Percentiles rank a stretch among this genome's conserved stretches.
Conservation (phyloP, 2,797 vertebrate species). For the Myotis daubentonii region DNA sequence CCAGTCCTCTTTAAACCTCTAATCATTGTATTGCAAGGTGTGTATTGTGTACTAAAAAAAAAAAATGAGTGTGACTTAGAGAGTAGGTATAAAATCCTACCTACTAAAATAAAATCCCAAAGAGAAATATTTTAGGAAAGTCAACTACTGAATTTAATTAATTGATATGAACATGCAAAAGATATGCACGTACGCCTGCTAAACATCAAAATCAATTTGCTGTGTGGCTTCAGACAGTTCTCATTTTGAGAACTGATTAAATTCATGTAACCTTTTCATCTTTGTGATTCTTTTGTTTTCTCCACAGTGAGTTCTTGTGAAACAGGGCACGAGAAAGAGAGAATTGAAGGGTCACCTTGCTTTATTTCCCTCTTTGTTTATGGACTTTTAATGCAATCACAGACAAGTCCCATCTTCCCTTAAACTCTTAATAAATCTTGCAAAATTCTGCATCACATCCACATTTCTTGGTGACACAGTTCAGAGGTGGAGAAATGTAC, state of each 20-base stretch:
- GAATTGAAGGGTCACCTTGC: background rate
- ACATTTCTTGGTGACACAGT: background rate
- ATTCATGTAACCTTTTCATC: background rate
- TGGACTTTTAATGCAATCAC: background rate
- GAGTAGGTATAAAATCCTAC: background rate
- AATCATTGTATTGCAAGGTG: background rate
- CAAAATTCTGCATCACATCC: background rate
- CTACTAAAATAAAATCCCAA: slow-evolving; percentile 1
- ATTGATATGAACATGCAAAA: background rate
- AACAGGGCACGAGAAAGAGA: background rate
- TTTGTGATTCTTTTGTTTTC: slow-evolving; percentile 29
- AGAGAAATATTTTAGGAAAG: slow-evolving; percentile 31
- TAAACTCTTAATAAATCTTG: slow-evolving; percentile 26
- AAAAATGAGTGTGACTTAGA: background rate
- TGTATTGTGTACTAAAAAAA: background rate
- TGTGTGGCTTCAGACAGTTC: background rate
- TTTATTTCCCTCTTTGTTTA: slow-evolving; percentile 31
- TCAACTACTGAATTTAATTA: background rate
- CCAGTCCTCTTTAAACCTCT: slow-evolving; percentile 3
- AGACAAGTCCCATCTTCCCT: background rate
- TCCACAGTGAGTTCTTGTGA: slow-evolving; percentile 19
- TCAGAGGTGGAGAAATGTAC: background rate
- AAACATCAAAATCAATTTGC: background rate
- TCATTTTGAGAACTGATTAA: slow-evolving; percentile 36
- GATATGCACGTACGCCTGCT: background rate